Evolutionary conservation across 1,140 invertebrate genomes (phyloP).

Genomic region (Eueides isabella): DNA sequence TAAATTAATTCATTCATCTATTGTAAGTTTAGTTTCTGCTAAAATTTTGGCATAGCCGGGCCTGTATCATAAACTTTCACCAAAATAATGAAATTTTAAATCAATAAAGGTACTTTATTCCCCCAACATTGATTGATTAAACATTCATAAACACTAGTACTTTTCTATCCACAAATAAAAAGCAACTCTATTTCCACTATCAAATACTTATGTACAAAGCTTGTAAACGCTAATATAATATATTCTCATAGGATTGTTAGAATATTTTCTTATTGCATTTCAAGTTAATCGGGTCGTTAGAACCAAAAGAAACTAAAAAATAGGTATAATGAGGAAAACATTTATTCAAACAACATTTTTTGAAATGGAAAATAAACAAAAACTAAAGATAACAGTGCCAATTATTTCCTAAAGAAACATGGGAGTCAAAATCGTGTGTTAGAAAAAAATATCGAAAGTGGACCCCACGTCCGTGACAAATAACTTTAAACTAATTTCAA

Average conservation of each 20-base stretch:
- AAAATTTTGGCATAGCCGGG: background rate
- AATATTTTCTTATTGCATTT: slow-evolving; percentile 33
- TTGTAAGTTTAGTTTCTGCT: background rate
- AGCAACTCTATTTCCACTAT: slow-evolving; percentile 32
- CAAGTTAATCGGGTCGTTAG: slow-evolving; percentile 19
- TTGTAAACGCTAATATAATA: slow-evolving; percentile 31
- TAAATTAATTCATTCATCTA: background rate
- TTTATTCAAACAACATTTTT: slow-evolving; percentile 75
- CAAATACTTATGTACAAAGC: slow-evolving; percentile 31
- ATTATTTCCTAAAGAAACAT: slow-evolving; percentile 59
- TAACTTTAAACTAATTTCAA: slow-evolving; percentile 44
- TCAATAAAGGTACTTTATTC: background rate
- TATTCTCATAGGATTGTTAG: slow-evolving; percentile 28
- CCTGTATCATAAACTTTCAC: background rate
- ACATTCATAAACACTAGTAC: slow-evolving; percentile 7
- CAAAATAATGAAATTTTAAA: background rate
- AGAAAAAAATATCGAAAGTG: slow-evolving; percentile 8
- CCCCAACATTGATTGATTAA: background rate
- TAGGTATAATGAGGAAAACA: slow-evolving; percentile 70
- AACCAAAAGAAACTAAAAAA: slow-evolving; percentile 66
- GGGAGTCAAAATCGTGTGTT: slow-evolving; percentile 20
- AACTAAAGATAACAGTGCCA: slow-evolving; percentile 78
- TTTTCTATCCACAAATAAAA: slow-evolving; percentile 29
- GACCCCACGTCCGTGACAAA: slow-evolving; percentile 36
- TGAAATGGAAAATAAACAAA: slow-evolving; percentile 62